Percentiles rank a stretch among this genome's conserved stretches.
phyloP scores from a whole-genome alignment of 2,888 invertebrate genomes.

The Spilosoma lubricipeda region DNA sequence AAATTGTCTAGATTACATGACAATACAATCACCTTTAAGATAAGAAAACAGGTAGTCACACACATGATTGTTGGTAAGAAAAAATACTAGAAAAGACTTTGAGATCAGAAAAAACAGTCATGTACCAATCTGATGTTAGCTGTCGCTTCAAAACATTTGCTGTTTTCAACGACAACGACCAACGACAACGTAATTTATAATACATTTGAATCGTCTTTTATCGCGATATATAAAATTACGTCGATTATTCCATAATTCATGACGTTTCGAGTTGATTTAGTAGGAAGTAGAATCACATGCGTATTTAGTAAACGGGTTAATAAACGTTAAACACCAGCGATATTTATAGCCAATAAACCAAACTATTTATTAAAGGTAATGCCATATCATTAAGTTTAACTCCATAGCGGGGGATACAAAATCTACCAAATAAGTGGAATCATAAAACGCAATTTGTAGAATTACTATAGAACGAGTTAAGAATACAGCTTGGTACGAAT shows the following conservation, averaged over 20 bases:
- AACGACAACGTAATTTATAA: not conserved
- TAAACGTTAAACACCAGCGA: constrained; percentile 41
- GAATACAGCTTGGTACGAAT: constrained; percentile 23
- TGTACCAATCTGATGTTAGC: not conserved
- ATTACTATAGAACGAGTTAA: constrained; percentile 17
- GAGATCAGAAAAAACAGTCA: not conserved
- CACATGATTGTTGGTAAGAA: not conserved
- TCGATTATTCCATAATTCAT: not conserved
- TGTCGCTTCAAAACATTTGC: not conserved
- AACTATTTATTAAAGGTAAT: constrained; percentile 44
- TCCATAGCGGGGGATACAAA: constrained; percentile 33
- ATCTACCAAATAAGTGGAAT: constrained; percentile 40
- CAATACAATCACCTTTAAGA: not conserved
- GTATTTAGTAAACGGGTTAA: constrained; percentile 43
- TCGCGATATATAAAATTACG: not conserved
- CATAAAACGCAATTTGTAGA: constrained; percentile 32
- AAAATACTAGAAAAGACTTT: not conserved
- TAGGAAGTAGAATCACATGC: constrained; percentile 13
- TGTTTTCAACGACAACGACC: not conserved
- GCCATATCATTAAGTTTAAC: constrained; percentile 46
- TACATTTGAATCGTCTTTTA: not conserved
- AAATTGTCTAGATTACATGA: not conserved
- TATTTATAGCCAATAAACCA: constrained; percentile 55
- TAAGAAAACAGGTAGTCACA: too few species aligned
- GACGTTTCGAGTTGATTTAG: not conserved